Base-by-base conservation (phyloP, 2,113 vertebrate genomes). In the Clinocottus analis region DNA sequence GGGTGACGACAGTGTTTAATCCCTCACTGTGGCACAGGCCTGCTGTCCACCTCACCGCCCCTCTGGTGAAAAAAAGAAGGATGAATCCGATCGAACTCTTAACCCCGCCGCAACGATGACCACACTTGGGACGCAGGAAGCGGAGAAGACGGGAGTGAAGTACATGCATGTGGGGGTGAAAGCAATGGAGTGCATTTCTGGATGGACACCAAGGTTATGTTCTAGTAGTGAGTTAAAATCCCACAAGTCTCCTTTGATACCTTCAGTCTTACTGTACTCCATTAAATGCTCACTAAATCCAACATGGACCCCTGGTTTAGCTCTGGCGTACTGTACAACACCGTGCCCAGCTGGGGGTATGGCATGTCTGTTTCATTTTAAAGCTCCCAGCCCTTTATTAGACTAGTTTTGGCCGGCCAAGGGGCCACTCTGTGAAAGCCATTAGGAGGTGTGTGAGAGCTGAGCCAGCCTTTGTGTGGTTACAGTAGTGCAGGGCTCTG, bases 361-460 rank as follows among this genome's bases (percentile, higher is more conserved):
- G 43, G 47, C 27, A 71, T 21, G 83, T 72, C 86, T 89, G 84
- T 75, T 90, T 83, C 74, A 73, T 79, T 90, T 90, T 86, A 83
- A 76, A 81, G 29, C 85, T 68, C 39, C 47, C 71, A 74, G 61
- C 60, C 63, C 85, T 79, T 75, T 77, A 79, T 87, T 83, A 85
- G 39, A 75, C 39, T 51, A 56, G 49, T 77, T 70, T 19, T 56
- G 47, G 58, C 39, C 73, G 73, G 82, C 76, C 60, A 41, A 47
- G 75, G 31, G 80, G 59, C 84, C 68, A 75, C 62, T 89, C 88
- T 90, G 89, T 88, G 70, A 92, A 90, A 85, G 87, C 78, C 80
- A 92, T 94, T 93, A 93, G 74, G 84, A 91, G 91, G 93, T 94
- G 94, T 84, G 84, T 77, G 60, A 90, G 94, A 94, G 84, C 68